Evolutionary conservation across 1,140 invertebrate genomes (phyloP).

Genomic region (Druon quercuslanigerum): DNA sequence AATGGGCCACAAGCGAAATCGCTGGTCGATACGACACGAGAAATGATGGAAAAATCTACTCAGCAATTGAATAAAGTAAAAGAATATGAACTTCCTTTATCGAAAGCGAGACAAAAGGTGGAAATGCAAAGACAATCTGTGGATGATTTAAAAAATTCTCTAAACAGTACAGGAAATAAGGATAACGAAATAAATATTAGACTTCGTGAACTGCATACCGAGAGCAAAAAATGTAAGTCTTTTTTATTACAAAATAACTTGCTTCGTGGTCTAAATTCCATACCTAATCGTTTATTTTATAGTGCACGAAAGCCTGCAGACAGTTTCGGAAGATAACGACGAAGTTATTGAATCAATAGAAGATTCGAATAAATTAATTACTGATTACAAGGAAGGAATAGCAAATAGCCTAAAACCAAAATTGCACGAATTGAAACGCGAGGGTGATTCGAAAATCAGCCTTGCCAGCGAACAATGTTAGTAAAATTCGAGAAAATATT

Average conservation of each 20-base stretch:
- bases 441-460: constrained; percentile 77
- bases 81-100: constrained; percentile 60
- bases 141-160: constrained; percentile 71
- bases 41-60: constrained; percentile 71
- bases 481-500: not conserved
- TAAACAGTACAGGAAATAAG: constrained; percentile 75
- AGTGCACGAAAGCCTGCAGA: constrained; percentile 60
- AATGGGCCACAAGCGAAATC: constrained; percentile 62
- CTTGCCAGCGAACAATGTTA: constrained; percentile 70
- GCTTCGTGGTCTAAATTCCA: not conserved
- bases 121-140: constrained; percentile 73
- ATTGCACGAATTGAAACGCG: constrained; percentile 75
- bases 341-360: not conserved
- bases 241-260: constrained; percentile 19
- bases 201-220: constrained; percentile 69
- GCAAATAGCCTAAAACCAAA: constrained; percentile 70
- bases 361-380: not conserved
- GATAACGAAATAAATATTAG: constrained; percentile 77
- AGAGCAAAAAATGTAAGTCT: constrained; percentile 60
- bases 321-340: constrained; percentile 51
- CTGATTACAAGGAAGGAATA: constrained; percentile 66
- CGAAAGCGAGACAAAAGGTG: constrained; percentile 59
- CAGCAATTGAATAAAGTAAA: constrained; percentile 70
- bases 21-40: constrained; percentile 68
- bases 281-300: constrained; percentile 34